Evolutionary conservation across 2,888 invertebrate genomes (phyloP), one percentile per base, ranked within the genome.

Genomic region (Dryadula phaetusa): DNA sequence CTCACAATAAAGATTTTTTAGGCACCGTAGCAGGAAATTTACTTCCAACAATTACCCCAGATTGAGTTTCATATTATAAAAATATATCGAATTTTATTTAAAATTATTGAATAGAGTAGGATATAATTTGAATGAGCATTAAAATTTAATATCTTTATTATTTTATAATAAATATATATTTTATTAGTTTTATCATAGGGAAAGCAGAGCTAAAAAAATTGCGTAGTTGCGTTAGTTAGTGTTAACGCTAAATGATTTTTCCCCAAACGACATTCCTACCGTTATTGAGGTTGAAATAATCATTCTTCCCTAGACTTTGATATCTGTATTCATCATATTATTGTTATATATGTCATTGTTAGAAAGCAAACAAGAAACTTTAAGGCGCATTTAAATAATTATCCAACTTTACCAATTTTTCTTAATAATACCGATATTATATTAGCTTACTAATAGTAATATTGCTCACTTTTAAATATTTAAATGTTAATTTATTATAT

Each of bases 171-270:
- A n/a, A n/a, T 47, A 6, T 2, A 47, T 20, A 49, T 28, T 49
- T 49, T 49, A 49, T 22, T 49, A 49, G 8, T 16, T 10, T 28
- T n/a, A 28, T 16, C 16, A 28, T 8, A n/a, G n/a, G 1, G 28
- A 28, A 49, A 49, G 49, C 25, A n/a, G 28, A 49, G 25, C n/a
- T n/a, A 49, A n/a, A 22, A 25, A n/a, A 49, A 49, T 25, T 14
- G n/a, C n/a, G n/a, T n/a, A n/a, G n/a, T n/a, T n/a, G n/a, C n/a
- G n/a, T 25, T n/a, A 6, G 6, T 25, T 49, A 14, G 14, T n/a
- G 14, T 25, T 25, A n/a, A 49, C 7, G 7, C 14, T 14, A 22
- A 47, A 14, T 47, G 6, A 6, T 20, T 18, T 1, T 18, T 18
- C 12, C 3, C 4, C 18, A 46, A 46, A 8, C 10, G 6, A 12